A percentile compares a stretch with the other conserved stretches of the same genome.
phyloP scores from a whole-genome alignment of 2,113 vertebrate genomes.

The Saguinus imperator region DNA sequence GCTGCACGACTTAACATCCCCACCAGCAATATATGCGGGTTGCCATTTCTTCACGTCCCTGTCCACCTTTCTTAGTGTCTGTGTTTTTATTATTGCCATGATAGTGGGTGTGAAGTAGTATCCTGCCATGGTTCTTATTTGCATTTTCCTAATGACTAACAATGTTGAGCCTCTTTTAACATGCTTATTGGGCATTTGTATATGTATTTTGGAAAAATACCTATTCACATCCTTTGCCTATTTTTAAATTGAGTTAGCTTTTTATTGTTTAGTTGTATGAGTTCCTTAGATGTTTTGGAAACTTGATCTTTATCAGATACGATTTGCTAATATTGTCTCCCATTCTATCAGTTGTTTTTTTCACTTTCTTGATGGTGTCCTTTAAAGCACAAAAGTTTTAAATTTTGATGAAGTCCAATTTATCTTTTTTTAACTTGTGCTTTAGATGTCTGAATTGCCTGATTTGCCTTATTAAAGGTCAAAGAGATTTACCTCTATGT shows the following conservation, averaged over 20 bases:
- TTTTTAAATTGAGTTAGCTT: neutral
- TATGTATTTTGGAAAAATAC: neutral
- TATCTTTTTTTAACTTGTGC: neutral
- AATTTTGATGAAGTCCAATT: neutral
- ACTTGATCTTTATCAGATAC: neutral
- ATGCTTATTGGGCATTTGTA: neutral
- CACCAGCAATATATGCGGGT: neutral
- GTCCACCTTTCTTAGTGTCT: neutral
- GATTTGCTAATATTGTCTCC: neutral
- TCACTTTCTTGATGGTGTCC: neutral
- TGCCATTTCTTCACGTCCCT: neutral
- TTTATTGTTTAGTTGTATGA: neutral
- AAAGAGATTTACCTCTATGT: neutral
- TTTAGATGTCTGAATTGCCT: neutral
- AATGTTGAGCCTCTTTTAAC: neutral
- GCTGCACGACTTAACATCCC: neutral
- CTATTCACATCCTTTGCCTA: neutral
- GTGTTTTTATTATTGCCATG: neutral
- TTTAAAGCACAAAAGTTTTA: neutral
- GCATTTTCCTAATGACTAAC: neutral
- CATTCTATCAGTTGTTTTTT: neutral
- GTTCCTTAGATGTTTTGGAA: neutral
- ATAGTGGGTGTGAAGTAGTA: neutral
- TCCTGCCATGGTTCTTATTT: neutral
- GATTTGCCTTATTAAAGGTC: neutral